phyloP scores from a whole-genome alignment of 2,888 invertebrate species.

The Ditula angustiorana region DNA sequence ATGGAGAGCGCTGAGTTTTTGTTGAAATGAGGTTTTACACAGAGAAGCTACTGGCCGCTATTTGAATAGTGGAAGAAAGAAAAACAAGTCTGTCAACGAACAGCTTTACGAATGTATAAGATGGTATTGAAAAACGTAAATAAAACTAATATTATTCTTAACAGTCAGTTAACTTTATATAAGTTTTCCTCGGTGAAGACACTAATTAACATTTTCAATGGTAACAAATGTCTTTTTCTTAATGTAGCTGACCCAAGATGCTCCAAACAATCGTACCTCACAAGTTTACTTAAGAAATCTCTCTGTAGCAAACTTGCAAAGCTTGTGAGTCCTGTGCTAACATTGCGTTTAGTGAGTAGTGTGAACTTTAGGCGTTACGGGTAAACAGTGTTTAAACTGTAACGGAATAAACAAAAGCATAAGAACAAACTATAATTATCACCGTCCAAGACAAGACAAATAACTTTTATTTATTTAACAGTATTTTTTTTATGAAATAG shows the following conservation, averaged over 20 bases:
- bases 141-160: too few species aligned
- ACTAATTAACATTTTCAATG: background rate
- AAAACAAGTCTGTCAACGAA: too few species aligned
- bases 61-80: too few species aligned
- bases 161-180: too few species aligned
- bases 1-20: too few species aligned
- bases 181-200: background rate
- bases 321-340: slow-evolving; percentile 20
- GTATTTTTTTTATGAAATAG: too few species aligned
- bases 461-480: too few species aligned
- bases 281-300: slow-evolving; percentile 9
- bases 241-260: background rate
- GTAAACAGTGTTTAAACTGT: background rate
- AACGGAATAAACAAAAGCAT: background rate
- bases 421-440: background rate
- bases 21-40: too few species aligned
- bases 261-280: background rate
- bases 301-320: background rate
- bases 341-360: slow-evolving; percentile 20
- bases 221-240: background rate
- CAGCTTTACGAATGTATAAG: too few species aligned
- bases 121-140: too few species aligned
- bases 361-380: slow-evolving; percentile 8
- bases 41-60: too few species aligned
- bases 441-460: too few species aligned